These are phyloP conservation scores for Chiridota heheva DNA, from an alignment of 35 echinoderm and acorn worm genomes.

Conservation along the genomic window DNA sequence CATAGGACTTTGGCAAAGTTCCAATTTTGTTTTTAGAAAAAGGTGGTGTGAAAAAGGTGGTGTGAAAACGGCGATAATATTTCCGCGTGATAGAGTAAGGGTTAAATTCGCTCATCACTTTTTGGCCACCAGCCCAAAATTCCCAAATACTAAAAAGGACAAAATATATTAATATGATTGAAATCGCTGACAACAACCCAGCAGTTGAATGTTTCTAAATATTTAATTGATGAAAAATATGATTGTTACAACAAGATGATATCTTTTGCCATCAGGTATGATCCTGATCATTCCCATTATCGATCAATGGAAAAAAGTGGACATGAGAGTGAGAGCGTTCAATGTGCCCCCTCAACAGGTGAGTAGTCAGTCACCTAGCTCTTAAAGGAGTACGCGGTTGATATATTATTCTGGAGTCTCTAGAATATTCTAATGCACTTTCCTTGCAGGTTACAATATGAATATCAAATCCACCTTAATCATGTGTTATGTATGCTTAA, in stretches of 20 bases:
- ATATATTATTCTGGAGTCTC: too few relatives aligned
- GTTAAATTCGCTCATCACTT: too few relatives aligned
- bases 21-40: too few relatives aligned
- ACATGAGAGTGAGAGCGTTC: constrained; percentile 88
- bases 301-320: constrained; percentile 76
- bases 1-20: too few relatives aligned
- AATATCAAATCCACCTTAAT: not conserved
- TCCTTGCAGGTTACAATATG: not conserved
- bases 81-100: too few relatives aligned
- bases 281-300: constrained; percentile 76
- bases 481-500: not conserved
- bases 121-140: not conserved
- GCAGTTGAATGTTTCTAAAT: not conserved
- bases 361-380: not conserved
- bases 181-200: not conserved
- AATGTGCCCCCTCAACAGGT: constrained; percentile 98
- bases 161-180: not conserved
- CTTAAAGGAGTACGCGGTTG: not conserved
- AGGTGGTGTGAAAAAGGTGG: too few relatives aligned
- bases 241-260: not conserved
- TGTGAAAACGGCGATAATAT: too few relatives aligned
- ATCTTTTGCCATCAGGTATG: constrained; percentile 45
- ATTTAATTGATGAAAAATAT: not conserved
- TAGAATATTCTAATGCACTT: too few relatives aligned
- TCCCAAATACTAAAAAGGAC: not conserved